phyloP scores from a whole-genome alignment of 2,113 vertebrate species.

The Austrofundulus limnaeus region DNA sequence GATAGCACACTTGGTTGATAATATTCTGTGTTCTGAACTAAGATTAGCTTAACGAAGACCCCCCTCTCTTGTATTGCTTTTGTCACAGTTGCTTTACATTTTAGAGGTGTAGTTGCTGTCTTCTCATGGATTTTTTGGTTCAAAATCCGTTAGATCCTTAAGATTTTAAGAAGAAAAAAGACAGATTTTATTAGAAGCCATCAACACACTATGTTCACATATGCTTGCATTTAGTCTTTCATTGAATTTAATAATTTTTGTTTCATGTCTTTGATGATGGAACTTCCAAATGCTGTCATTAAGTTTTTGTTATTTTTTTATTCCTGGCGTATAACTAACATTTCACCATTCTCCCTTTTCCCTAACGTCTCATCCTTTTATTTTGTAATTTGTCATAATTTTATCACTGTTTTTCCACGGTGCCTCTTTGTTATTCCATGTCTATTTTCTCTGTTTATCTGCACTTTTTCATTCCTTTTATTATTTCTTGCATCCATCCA shows the following conservation, averaged over 20 bases:
- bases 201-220: not conserved
- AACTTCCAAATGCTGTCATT: not conserved
- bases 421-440: conserved; percentile 35
- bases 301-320: conserved; percentile 1
- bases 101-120: conserved; percentile 13
- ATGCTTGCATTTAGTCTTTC: not conserved
- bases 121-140: conserved; percentile 20
- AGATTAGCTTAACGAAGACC: conserved; percentile 30
- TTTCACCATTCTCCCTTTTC: conserved; percentile 10
- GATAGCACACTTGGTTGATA: conserved; percentile 51
- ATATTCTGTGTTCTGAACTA: conserved; percentile 26
- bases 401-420: conserved; percentile 18
- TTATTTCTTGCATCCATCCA: conserved; percentile 39
- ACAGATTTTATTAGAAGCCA: conserved; percentile 11
- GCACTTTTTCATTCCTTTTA: conserved; percentile 30
- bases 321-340: not conserved
- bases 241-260: conserved; percentile 3
- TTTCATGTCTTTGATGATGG: not conserved
- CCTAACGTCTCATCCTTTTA: not conserved
- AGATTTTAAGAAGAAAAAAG: not conserved
- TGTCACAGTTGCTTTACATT: conserved; percentile 35
- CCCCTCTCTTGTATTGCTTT: conserved; percentile 6
- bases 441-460: conserved; percentile 19
- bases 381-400: conserved; percentile 16
- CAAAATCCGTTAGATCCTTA: no score